phyloP scores from a whole-genome alignment of 2,888 invertebrate genomes.

The Teleogryllus oceanicus region DNA sequence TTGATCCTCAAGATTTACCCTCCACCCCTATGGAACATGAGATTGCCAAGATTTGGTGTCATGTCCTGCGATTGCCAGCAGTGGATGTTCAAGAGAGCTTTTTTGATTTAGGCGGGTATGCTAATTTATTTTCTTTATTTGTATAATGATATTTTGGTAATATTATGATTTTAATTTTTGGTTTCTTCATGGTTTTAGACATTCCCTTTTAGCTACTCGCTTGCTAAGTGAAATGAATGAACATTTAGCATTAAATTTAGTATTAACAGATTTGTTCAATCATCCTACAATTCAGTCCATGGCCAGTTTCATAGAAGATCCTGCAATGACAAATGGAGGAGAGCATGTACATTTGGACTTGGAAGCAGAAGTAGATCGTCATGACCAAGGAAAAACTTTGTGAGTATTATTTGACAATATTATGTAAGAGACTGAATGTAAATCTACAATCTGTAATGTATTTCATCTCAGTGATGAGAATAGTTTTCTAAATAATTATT shows the following conservation, averaged over 20 bases:
- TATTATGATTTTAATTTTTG: not conserved
- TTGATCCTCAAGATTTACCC: constrained; percentile 36
- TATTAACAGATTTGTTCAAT: constrained; percentile 38
- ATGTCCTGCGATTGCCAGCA: constrained; percentile 36
- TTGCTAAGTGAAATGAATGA: constrained; percentile 40
- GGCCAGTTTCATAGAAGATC: constrained; percentile 36
- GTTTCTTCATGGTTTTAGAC: constrained; percentile 33
- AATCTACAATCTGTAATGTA: too few species aligned
- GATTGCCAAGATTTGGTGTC: constrained; percentile 39
- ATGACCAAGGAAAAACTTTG: constrained; percentile 32
- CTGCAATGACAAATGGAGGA: not conserved
- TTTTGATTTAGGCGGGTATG: constrained; percentile 42
- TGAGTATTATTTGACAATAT: constrained; percentile 26
- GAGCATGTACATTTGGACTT: constrained; percentile 29
- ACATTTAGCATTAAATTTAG: constrained; percentile 34
- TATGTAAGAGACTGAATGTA: not conserved
- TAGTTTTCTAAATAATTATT: not conserved
- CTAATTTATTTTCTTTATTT: not conserved
- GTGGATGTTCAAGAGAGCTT: constrained; percentile 41
- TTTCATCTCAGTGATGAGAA: not conserved
- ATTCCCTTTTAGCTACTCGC: constrained; percentile 40
- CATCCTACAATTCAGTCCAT: constrained; percentile 39
- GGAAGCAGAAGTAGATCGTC: constrained; percentile 33
- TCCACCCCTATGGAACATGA: constrained; percentile 37
- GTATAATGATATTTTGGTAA: not conserved